Percentiles rank a stretch among this genome's conserved stretches.
Conservation (phyloP, 1,140 invertebrate species). For the Arion vulgaris region DNA sequence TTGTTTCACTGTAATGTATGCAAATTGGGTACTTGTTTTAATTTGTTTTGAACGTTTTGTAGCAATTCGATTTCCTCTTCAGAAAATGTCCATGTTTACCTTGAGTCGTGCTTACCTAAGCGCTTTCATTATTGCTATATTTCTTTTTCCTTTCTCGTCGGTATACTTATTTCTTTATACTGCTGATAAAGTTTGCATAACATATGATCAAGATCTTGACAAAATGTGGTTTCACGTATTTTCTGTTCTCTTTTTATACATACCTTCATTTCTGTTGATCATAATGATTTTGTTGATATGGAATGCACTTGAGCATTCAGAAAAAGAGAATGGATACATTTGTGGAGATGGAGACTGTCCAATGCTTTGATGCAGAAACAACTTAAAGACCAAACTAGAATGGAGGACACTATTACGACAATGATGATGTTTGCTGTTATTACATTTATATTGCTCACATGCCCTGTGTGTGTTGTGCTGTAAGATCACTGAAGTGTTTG, state of each 20-base stretch:
- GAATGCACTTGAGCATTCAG: background rate
- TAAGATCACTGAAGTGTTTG: background rate
- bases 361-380: background rate
- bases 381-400: background rate
- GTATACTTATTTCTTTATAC: background rate
- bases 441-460: conserved; percentile 37
- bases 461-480: conserved; percentile 30
- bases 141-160: background rate
- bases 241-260: background rate
- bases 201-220: background rate
- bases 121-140: background rate
- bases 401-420: conserved; percentile 28
- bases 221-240: background rate
- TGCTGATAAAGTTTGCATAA: background rate
- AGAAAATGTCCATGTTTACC: conserved; percentile 39
- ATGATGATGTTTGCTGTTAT: conserved; percentile 42
- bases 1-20: conserved; percentile 44
- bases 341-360: background rate
- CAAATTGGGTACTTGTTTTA: conserved; percentile 57
- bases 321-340: background rate
- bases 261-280: background rate
- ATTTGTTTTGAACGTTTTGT: conserved; percentile 56
- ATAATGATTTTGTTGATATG: conserved; percentile 2
- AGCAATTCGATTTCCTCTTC: conserved; percentile 51
- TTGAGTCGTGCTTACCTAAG: conserved; percentile 28